These are phyloP conservation scores for Lysiphlebus fabarum DNA, from an alignment of 1,140 invertebrate genomes.

Conservation along the genomic window DNA sequence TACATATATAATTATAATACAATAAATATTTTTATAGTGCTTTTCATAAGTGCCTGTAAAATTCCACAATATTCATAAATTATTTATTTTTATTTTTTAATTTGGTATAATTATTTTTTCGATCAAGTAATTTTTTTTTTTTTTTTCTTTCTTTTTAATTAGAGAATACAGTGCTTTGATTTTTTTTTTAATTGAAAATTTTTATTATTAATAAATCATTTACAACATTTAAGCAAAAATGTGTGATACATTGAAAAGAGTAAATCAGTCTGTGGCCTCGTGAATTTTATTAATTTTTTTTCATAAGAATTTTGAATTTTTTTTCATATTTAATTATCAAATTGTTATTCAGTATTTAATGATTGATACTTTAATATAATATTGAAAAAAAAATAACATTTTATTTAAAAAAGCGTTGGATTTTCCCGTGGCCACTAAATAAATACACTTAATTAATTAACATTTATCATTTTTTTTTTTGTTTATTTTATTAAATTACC, in stretches of 20 bases:
- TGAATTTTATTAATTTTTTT: not conserved
- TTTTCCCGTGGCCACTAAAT: not conserved
- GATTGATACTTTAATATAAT: not conserved
- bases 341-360: not conserved
- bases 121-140: not conserved
- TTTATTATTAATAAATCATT: too few relatives aligned
- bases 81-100: constrained; percentile 1
- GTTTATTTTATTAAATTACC: not conserved
- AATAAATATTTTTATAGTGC: constrained; percentile 33
- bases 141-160: not conserved
- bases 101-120: not conserved
- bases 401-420: not conserved
- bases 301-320: not conserved
- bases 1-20: constrained; percentile 30
- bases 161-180: too few relatives aligned
- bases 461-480: not conserved
- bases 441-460: not conserved
- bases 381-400: not conserved
- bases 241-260: not conserved
- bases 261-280: constrained; percentile 7
- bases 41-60: not conserved
- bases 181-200: too few relatives aligned
- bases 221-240: too few relatives aligned
- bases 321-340: not conserved
- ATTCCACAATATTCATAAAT: not conserved